Base-by-base conservation (phyloP, 92 coral and sea anemone species). In the Porites cylindrica region DNA sequence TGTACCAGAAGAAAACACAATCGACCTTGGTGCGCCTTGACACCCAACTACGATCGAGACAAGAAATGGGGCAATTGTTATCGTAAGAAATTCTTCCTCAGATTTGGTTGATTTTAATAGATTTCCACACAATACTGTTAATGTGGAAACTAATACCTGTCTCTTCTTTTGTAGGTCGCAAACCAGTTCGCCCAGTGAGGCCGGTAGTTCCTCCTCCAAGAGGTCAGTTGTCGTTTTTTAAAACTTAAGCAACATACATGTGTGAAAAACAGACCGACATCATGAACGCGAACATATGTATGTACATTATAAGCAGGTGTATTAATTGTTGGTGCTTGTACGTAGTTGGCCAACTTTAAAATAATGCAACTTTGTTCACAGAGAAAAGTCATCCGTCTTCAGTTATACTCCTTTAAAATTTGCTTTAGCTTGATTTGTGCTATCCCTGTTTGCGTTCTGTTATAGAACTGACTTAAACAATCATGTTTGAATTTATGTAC, bases 1-100 rank as follows among this genome's bases (percentile, higher is more conserved):
- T 93, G 96, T 59, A 93, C 96, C 16, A 78, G 69, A n/a, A 87
- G 69, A 47, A 74, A 81, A 38, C 79, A 65, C 66, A 84, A 87
- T 10, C 86, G 80, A 11, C 86, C 90, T 1, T 93, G 96, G 96
- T 93, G 96, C 84, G 89, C 96, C 6, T 50, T 90, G 24, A 93
- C 94, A 60, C 88, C 88, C 43, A 91, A 78, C 78, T 93, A 84
- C 70, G 96, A 93, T 73, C 78, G 84, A 13, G 96, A 93, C 70
- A 77, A 67, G 56, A 85, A 90, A 10, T 77, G 92, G 90, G 92
- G 94, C 24, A 53, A 76, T 70, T 93, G 96, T 75, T 77, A 63
- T 21, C 70, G 70, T 77, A 77, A 77, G 82, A 21, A 29, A 19
- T 75, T 1, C 3, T 21, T 19, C 0, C 53, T 32, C 1, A 1